Evolutionary conservation across 1,140 invertebrate genomes (phyloP), one percentile per base, ranked within the genome.

Genomic region (Adelges cooleyi): DNA sequence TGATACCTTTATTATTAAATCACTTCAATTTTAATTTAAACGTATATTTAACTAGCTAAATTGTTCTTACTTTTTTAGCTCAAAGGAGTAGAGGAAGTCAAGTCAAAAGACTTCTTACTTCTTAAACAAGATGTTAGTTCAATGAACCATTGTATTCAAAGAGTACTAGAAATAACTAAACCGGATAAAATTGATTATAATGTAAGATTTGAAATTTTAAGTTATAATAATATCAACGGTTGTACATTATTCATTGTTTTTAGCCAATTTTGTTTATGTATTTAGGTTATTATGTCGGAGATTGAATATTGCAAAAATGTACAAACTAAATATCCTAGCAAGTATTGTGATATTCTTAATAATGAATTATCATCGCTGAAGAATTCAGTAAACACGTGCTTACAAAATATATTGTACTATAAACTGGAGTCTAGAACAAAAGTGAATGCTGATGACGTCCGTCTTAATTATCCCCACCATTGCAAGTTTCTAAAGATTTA

Each of bases 221-320:
- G 29, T 6, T n/a, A n/a, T n/a, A n/a, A n/a, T n/a, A n/a, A n/a
- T n/a, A n/a, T n/a, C n/a, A n/a, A n/a, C n/a, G n/a, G n/a, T n/a
- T n/a, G n/a, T n/a, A n/a, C n/a, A n/a, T n/a, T n/a, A n/a, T n/a
- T n/a, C n/a, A n/a, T n/a, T n/a, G n/a, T 46, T 17, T 27, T 59
- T 59, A 59, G 18, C 5, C 1, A 13, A 18, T 25, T 44, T 25
- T 0, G 13, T 27, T 5, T 59, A 17, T 59, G 22, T 40, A 11
- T 59, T 27, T 46, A 59, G 54, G 10, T 59, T 11, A 29, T 59
- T 29, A 59, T 46, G 40, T 46, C 54, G 29, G 54, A 59, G 29
- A 59, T 59, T 29, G 40, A 42, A 20, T 3, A 59, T 8, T 59
- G 40, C 29, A 59, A 59, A 46, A 23, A 13, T n/a, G 3, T 59